Evolutionary conservation across 2,113 vertebrate species (phyloP), one percentile per base, ranked within the genome.

Genomic region (Dipodomys spectabilis): DNA sequence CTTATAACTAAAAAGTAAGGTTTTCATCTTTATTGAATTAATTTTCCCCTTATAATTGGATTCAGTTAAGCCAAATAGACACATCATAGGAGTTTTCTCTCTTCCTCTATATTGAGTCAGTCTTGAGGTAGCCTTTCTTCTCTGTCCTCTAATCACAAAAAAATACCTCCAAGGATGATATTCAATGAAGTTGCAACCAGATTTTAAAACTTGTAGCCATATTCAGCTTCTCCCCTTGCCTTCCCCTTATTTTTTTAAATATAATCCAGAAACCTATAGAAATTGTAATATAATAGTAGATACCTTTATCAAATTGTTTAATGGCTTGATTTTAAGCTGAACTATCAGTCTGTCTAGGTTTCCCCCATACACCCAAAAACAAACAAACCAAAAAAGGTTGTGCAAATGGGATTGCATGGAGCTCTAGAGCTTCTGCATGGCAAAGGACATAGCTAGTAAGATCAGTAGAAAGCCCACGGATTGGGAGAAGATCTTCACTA

Each of bases 321-420:
- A 18, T 57, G 62, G 64, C 62, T 25, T 95, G 30, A 91, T 83
- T 95, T 81, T 96, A 73, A 94, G 25, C 75, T 32, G 32, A 28
- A 79, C 64, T 96, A 94, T 71, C 75, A 80, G 78, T 91, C 92
- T 94, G 83, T 32, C 35, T 94, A 82, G 72, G 79, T n/a, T 49
- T 95, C 92, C 22, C 79, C 49, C 79, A 93, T 32, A 79, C 85
- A 95, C 39, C 39, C 39, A 39, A 39, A 39, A 39, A 39, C 35
- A 39, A 39, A 39, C 39, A 5, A 39, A 39, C 39, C 39, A 39
- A 39, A 39, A 39, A 39, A 39, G 39, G 39, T 39, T 3, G 3
- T 3, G 3, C 39, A 39, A 39, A 39, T 39, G 39, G 39, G 39
- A 39, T 39, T 39, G 35, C 35, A 35, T 35, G 39, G 3, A 39